A percentile compares a stretch with the other conserved stretches of the same genome.
Evolutionary conservation across 1,140 invertebrate genomes (phyloP).

Genomic region (Meteorus sp.): DNA sequence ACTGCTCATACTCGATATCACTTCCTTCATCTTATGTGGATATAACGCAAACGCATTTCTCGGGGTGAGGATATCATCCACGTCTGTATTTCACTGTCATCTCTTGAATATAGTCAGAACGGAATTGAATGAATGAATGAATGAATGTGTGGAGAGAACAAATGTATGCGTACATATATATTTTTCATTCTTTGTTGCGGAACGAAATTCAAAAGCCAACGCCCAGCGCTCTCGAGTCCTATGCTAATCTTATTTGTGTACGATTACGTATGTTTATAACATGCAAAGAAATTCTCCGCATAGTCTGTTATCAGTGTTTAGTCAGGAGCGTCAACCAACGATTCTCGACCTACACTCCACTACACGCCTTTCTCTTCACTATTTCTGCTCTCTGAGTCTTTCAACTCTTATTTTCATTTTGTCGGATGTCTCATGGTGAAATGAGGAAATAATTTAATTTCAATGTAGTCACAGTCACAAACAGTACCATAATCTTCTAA

Average conservation of each 20-base stretch:
- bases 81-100: neutral
- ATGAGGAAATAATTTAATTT: too few species aligned
- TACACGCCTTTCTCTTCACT: too few species aligned
- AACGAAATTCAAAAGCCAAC: conserved; percentile 22
- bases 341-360: too few species aligned
- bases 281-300: conserved; percentile 57
- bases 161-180: conserved; percentile 9
- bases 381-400: too few species aligned
- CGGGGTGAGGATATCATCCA: neutral
- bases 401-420: too few species aligned
- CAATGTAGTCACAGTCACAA: too few species aligned
- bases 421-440: too few species aligned
- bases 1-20: neutral
- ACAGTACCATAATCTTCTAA: too few species aligned
- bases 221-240: conserved; percentile 41
- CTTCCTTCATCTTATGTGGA: too few species aligned
- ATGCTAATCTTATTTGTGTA: conserved; percentile 61
- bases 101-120: neutral
- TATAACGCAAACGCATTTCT: neutral
- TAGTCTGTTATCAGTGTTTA: conserved; percentile 58
- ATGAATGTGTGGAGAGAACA: neutral
- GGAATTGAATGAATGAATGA: neutral
- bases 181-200: conserved; percentile 17
- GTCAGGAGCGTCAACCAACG: conserved; percentile 53
- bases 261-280: conserved; percentile 61